These are phyloP conservation scores for Hoplostethus mediterraneus DNA, from an alignment of 2,797 vertebrate genomes.

Conservation along the genomic window DNA sequence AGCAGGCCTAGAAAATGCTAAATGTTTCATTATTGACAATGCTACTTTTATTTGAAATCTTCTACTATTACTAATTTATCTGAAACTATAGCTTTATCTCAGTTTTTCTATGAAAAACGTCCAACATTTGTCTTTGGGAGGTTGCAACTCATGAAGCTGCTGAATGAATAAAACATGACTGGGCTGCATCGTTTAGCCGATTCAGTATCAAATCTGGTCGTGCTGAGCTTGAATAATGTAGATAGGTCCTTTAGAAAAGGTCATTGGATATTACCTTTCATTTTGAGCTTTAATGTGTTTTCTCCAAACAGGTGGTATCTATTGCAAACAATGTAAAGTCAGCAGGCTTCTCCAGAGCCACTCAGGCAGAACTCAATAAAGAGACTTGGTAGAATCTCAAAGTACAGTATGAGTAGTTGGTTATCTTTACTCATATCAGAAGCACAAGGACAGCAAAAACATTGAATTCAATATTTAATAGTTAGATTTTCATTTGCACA, in stretches of 20 bases:
- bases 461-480: not conserved
- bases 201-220: constrained; percentile 73
- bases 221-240: constrained; percentile 81
- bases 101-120: constrained; percentile 43
- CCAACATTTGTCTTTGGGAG: constrained; percentile 65
- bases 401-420: not conserved
- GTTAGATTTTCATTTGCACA: constrained; percentile 7
- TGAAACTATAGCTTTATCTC: constrained; percentile 48
- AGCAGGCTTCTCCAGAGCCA: constrained; percentile 54
- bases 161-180: constrained; percentile 82
- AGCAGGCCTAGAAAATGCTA: constrained; percentile 18
- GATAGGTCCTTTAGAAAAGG: constrained; percentile 77
- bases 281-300: constrained; percentile 79
- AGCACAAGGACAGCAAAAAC: constrained; percentile 21
- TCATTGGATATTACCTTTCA: constrained; percentile 82
- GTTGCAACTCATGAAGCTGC: constrained; percentile 59
- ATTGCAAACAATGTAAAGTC: constrained; percentile 68
- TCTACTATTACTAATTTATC: constrained; percentile 34
- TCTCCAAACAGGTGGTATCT: constrained; percentile 70
- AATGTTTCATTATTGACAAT: constrained; percentile 46
- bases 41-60: constrained; percentile 38
- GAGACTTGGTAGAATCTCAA: constrained; percentile 31
- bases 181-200: constrained; percentile 73
- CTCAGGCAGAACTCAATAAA: constrained; percentile 51
- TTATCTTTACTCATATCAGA: constrained; percentile 19